Percentiles rank a stretch among this genome's conserved stretches.
These are phyloP conservation scores for Drosophila sturtevanti DNA, from an alignment of 1,140 invertebrate species.

Conservation along the genomic window DNA sequence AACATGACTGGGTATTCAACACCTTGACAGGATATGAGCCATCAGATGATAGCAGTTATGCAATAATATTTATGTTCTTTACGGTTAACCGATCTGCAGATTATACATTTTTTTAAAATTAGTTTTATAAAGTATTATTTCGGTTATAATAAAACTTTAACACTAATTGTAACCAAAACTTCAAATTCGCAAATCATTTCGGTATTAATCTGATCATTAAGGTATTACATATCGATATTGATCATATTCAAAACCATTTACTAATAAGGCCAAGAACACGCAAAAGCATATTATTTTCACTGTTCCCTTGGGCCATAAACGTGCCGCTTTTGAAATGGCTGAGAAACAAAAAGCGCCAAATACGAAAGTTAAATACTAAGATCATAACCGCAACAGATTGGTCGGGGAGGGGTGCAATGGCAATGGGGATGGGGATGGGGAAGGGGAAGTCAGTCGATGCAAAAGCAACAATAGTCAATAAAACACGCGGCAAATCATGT, in stretches of 20 bases:
- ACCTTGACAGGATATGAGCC: no score
- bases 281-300: constrained; percentile 21
- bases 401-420: constrained; percentile 5
- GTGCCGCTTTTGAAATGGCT: constrained; percentile 30
- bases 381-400: constrained; percentile 19
- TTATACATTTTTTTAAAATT: no score
- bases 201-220: neutral
- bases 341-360: constrained; percentile 46
- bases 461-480: constrained; percentile 78
- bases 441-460: neutral
- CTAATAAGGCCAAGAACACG: constrained; percentile 13
- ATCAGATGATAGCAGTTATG: no score
- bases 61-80: no score
- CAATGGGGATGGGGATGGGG: constrained; percentile 3
- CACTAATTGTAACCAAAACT: neutral
- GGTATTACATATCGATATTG: neutral
- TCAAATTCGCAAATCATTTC: neutral
- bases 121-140: no score
- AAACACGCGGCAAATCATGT: constrained; percentile 83
- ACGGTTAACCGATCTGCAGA: no score
- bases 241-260: constrained; percentile 9
- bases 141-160: no score
- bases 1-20: no score
- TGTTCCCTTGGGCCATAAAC: constrained; percentile 55
- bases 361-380: constrained; percentile 22